Evolutionary conservation across 2,888 invertebrate genomes (phyloP).

Genomic region (Pharmacophagus antenor): DNA sequence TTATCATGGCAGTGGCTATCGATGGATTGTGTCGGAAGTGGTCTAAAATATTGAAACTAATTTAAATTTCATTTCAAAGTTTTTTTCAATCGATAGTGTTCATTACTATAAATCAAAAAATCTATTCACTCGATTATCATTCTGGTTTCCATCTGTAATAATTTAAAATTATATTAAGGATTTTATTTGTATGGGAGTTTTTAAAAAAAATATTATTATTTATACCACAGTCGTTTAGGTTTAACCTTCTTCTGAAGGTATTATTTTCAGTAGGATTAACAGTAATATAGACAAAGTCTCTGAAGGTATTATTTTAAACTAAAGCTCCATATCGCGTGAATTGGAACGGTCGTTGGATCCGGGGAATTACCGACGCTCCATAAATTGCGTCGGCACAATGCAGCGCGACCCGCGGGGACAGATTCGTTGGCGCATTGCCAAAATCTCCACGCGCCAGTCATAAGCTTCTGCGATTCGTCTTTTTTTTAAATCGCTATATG

Average conservation of each 20-base stretch:
- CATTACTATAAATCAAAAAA: too few relatives aligned
- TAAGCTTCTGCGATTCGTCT: slow-evolving; percentile 5
- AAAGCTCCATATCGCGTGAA: slow-evolving; percentile 28
- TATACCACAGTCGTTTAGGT: neutral
- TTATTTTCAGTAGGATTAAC: slow-evolving; percentile 24
- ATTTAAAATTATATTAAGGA: neutral
- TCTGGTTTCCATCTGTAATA: too few relatives aligned
- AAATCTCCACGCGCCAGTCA: slow-evolving; percentile 31
- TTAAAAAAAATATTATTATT: neutral
- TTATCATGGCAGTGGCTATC: too few relatives aligned
- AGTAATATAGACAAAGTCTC: slow-evolving; percentile 18
- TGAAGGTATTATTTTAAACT: slow-evolving; percentile 14
- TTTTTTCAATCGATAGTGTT: too few relatives aligned
- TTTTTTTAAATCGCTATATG: too few relatives aligned
- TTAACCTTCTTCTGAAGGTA: neutral
- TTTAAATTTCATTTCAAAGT: too few relatives aligned
- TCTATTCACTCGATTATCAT: too few relatives aligned
- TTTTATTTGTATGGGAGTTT: neutral
- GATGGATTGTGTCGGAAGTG: too few relatives aligned
- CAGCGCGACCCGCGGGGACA: slow-evolving; percentile 39
- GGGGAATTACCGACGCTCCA: slow-evolving; percentile 43
- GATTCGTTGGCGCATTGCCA: slow-evolving; percentile 44
- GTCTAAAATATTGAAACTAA: too few relatives aligned
- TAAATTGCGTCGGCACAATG: slow-evolving; percentile 46
- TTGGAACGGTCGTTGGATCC: slow-evolving; percentile 28